Evolutionary conservation across 2,113 vertebrate species (phyloP).

Genomic region (Puntigrus tetrazona): DNA sequence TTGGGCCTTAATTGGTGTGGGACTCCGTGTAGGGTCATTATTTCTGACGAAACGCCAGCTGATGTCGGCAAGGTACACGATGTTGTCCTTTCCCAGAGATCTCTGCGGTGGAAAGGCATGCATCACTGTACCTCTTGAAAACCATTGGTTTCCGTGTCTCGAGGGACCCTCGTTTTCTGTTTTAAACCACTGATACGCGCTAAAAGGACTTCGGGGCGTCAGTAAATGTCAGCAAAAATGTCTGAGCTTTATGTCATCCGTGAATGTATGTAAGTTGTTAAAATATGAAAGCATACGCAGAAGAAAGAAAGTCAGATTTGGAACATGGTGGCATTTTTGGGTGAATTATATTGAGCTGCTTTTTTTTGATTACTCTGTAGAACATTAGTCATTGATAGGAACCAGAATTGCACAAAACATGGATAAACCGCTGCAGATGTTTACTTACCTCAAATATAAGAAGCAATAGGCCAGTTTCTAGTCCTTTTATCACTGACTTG

Average conservation of each 20-base stretch:
- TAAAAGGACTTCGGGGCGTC: neutral
- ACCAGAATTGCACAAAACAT: too few relatives aligned
- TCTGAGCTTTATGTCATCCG: neutral
- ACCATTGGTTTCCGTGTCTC: neutral
- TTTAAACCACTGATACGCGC: neutral
- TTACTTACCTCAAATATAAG: neutral
- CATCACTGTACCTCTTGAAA: neutral
- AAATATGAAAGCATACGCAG: neutral
- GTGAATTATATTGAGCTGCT: neutral
- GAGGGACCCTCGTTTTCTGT: neutral
- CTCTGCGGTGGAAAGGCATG: neutral
- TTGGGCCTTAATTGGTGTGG: slow-evolving; percentile 55
- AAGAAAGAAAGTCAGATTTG: neutral
- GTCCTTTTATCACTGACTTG: neutral
- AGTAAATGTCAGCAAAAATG: neutral
- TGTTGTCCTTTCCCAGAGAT: slow-evolving; percentile 23
- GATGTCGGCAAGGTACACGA: neutral
- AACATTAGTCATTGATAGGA: neutral
- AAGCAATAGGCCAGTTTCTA: neutral
- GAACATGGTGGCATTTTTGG: neutral
- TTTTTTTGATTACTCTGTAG: neutral
- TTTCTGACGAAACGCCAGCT: slow-evolving; percentile 38
- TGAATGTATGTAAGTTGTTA: neutral
- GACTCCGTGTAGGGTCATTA: slow-evolving; percentile 40
- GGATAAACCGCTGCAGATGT: too few relatives aligned